Percentiles rank a stretch among this genome's conserved stretches.
Conservation (phyloP, 2,888 invertebrate genomes). For the Archaeoteleia sp. region DNA sequence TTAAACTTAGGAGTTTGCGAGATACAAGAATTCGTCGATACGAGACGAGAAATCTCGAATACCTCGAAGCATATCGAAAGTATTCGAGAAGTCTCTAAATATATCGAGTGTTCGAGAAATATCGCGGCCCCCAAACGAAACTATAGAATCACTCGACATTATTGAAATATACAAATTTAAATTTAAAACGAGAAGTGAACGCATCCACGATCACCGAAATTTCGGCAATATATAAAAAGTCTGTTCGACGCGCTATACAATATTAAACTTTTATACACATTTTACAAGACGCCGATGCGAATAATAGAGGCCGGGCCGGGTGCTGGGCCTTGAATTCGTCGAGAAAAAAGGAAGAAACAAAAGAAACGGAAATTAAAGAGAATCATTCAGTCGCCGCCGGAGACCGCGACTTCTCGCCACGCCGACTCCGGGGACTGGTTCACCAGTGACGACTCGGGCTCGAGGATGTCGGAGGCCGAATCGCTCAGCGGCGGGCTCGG, state of each 20-base stretch:
- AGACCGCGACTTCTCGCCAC: slow-evolving; percentile 77
- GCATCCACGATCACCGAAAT: slow-evolving; percentile 1
- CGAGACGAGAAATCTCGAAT: too few species aligned
- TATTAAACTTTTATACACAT: slow-evolving; percentile 8
- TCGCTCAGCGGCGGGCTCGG: slow-evolving; percentile 75
- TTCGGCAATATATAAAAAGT: slow-evolving; percentile 4
- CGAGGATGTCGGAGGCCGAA: slow-evolving; percentile 72
- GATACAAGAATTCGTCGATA: too few species aligned
- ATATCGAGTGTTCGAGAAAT: too few species aligned
- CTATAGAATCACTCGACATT: too few species aligned
- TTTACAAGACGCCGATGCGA: slow-evolving; percentile 2
- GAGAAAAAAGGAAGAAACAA: too few species aligned
- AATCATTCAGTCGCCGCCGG: slow-evolving; percentile 76
- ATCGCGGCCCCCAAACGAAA: too few species aligned
- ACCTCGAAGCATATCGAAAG: too few species aligned
- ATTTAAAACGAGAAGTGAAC: background rate
- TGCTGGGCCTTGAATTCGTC: too few species aligned
- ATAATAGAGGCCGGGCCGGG: too few species aligned
- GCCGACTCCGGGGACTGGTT: slow-evolving; percentile 73
- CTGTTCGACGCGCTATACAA: background rate
- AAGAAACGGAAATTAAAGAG: too few species aligned
- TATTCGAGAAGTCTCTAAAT: too few species aligned
- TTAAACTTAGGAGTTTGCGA: too few species aligned
- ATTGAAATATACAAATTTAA: background rate
- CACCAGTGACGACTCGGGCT: slow-evolving; percentile 65